These are phyloP conservation scores for Garrulus glandarius DNA, from an alignment of 2,797 vertebrate species.

Conservation along the genomic window DNA sequence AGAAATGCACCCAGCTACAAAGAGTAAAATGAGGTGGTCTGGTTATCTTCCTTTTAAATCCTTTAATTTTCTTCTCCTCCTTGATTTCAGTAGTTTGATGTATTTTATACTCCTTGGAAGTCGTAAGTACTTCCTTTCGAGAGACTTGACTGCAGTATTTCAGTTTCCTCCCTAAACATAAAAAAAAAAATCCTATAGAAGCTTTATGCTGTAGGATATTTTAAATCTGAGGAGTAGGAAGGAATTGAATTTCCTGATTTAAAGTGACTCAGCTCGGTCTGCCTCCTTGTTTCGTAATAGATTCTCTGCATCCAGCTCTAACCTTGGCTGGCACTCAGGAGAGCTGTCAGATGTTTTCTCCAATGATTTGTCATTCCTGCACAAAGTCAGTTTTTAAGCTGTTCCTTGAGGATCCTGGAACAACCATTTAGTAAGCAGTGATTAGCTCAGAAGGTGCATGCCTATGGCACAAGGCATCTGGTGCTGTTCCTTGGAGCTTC, in stretches of 20 bases:
- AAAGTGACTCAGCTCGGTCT: slow-evolving; percentile 52
- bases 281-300: slow-evolving; percentile 43
- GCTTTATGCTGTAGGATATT: slow-evolving; percentile 39
- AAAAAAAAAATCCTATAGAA: background rate
- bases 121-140: background rate
- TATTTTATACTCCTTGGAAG: background rate
- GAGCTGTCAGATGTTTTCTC: slow-evolving; percentile 2
- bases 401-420: slow-evolving; percentile 12
- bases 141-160: background rate
- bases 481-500: background rate
- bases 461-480: background rate
- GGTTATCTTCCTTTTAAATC: background rate
- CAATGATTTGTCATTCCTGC: slow-evolving; percentile 32
- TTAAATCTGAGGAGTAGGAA: slow-evolving; percentile 44
- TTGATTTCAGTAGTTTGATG: background rate
- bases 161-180: background rate
- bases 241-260: slow-evolving; percentile 50
- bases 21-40: background rate
- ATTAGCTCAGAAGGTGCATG: background rate
- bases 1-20: background rate
- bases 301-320: slow-evolving; percentile 14
- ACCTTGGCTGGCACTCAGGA: background rate
- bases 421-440: background rate
- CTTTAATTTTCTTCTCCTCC: background rate
- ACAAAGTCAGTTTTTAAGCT: background rate